Evolutionary conservation across 2,113 vertebrate species (phyloP).

Genomic region (Antechinus flavipes): DNA sequence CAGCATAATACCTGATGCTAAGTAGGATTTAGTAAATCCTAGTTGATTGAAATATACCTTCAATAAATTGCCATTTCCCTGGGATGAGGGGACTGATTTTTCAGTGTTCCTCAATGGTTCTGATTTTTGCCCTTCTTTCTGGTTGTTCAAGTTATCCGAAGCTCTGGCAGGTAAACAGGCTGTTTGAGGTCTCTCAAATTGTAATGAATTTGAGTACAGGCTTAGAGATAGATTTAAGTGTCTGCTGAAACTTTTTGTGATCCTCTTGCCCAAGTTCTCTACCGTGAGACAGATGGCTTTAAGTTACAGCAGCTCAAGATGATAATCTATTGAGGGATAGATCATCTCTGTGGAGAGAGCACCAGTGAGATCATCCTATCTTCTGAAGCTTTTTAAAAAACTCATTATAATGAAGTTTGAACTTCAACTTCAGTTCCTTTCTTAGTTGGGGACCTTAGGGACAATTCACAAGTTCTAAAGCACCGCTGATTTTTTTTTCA

Average conservation of each 20-base stretch:
- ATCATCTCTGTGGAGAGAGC: background rate
- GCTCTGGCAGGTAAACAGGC: background rate
- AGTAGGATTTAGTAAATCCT: background rate
- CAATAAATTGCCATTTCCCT: background rate
- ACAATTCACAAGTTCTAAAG: accelerated
- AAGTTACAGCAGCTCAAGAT: background rate
- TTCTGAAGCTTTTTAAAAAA: accelerated
- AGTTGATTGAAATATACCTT: background rate
- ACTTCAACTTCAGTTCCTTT: background rate
- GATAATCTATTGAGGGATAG: background rate
- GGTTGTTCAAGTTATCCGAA: background rate
- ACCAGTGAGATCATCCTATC: accelerated
- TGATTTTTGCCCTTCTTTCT: background rate
- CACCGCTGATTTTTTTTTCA: background rate
- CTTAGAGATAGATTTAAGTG: background rate
- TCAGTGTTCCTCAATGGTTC: background rate
- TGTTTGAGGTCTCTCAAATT: background rate
- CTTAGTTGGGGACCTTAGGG: background rate
- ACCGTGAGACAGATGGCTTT: background rate
- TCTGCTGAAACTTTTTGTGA: background rate
- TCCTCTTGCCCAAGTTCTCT: background rate
- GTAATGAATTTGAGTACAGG: background rate
- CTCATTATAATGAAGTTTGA: background rate
- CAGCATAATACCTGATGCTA: background rate
- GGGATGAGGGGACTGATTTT: background rate